Conservation (phyloP, 2,113 vertebrate species). For the Poicephalus gulielmi region DNA sequence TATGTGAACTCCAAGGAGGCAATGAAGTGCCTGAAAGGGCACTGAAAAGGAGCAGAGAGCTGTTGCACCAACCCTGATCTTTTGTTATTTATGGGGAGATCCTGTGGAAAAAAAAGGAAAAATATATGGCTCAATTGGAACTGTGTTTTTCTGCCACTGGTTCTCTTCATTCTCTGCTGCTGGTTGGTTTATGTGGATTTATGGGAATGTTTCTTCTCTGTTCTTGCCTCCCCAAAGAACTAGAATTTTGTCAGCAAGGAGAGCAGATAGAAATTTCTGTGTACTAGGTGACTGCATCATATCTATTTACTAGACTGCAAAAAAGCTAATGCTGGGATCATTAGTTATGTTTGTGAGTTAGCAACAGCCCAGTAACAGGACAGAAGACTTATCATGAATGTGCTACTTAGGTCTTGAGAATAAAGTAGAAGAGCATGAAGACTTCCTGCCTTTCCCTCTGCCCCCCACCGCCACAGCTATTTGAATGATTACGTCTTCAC, state of each 20-base stretch:
- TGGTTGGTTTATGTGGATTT: background rate
- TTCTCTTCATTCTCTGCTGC: background rate
- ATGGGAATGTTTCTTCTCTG: background rate
- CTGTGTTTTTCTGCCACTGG: slow-evolving; percentile 9
- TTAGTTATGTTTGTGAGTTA: background rate
- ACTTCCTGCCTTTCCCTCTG: background rate
- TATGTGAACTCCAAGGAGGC: background rate
- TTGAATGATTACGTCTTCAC: slow-evolving; percentile 8
- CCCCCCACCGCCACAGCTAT: background rate
- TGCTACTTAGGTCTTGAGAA: slow-evolving; percentile 3
- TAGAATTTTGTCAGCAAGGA: background rate
- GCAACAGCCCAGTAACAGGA: background rate
- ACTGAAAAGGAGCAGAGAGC: background rate
- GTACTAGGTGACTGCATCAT: background rate
- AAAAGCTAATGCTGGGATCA: background rate
- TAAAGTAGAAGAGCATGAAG: background rate
- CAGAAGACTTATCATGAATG: background rate
- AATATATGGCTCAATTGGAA: background rate
- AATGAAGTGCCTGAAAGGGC: background rate
- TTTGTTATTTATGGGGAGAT: background rate
- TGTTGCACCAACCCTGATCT: background rate
- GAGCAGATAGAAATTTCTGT: background rate
- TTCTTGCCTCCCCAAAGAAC: background rate
- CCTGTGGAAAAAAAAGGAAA: background rate
- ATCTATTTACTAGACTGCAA: background rate